Conservation (phyloP, 2,888 invertebrate species). For the Ophion ellenae region DNA sequence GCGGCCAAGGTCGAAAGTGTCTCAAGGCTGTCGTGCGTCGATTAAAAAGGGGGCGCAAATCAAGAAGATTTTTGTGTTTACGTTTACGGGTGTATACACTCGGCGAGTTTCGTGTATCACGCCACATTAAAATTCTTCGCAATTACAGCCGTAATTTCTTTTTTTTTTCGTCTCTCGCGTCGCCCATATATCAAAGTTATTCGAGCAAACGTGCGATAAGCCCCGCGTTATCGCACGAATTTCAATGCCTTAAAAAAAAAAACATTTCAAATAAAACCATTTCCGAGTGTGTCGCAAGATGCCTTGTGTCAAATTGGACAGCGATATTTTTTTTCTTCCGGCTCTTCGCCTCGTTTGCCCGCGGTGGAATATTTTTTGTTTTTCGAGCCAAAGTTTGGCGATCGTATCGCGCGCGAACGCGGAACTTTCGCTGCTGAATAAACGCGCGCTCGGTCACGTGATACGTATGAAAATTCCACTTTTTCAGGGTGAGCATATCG, state of each 20-base stretch:
- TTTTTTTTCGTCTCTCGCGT: neutral
- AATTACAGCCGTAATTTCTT: slow-evolving; percentile 3
- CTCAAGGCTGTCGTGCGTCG: slow-evolving; percentile 24
- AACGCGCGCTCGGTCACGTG: neutral
- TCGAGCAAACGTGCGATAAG: slow-evolving; percentile 3
- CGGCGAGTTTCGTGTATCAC: slow-evolving; percentile 45
- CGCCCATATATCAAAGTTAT: slow-evolving; percentile 2
- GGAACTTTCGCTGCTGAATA: neutral
- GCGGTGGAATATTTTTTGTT: too few relatives aligned
- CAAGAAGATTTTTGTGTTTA: slow-evolving; percentile 28
- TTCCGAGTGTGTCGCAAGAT: too few relatives aligned
- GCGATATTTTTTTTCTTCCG: neutral
- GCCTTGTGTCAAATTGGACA: too few relatives aligned
- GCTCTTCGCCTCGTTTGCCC: too few relatives aligned
- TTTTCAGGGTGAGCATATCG: too few relatives aligned
- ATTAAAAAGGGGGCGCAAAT: neutral
- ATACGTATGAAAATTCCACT: too few relatives aligned
- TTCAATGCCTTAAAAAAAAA: neutral
- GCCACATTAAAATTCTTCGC: slow-evolving; percentile 38
- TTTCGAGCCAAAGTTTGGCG: too few relatives aligned
- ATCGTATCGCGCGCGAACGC: neutral
- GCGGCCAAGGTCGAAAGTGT: slow-evolving; percentile 34
- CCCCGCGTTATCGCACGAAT: neutral
- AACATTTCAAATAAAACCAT: too few relatives aligned
- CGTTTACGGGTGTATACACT: neutral